These are phyloP conservation scores for Leucoptera coffeella DNA, from an alignment of 2,888 invertebrate species.

Conservation along the genomic window DNA sequence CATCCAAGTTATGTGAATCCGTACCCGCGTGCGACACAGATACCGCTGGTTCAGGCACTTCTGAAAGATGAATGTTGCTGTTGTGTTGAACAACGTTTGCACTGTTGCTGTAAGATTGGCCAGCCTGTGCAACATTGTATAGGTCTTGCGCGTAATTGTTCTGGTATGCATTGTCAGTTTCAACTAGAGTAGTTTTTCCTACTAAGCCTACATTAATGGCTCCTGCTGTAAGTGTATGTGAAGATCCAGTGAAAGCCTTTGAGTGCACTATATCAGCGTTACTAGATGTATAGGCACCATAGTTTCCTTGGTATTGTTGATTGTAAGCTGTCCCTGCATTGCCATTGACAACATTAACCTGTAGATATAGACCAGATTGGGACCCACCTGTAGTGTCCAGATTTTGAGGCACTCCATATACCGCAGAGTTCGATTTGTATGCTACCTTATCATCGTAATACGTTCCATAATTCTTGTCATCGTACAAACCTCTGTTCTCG, in stretches of 20 bases:
- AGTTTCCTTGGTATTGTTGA: constrained; percentile 11
- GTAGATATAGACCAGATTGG: background rate
- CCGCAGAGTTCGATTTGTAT: constrained; percentile 6
- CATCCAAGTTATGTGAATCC: constrained; percentile 23
- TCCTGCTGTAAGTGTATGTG: constrained; percentile 37
- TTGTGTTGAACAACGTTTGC: background rate
- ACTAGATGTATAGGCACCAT: constrained; percentile 4
- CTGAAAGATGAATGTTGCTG: constrained; percentile 19
- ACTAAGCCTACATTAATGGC: constrained; percentile 42
- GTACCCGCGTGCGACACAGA: constrained; percentile 32
- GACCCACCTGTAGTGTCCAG: background rate
- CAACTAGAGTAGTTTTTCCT: constrained; percentile 39
- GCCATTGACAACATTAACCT: constrained; percentile 7
- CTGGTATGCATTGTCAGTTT: constrained; percentile 22
- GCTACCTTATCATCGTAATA: constrained; percentile 14
- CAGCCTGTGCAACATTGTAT: background rate
- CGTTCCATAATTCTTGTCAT: constrained; percentile 8
- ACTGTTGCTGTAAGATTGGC: background rate
- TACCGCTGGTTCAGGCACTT: constrained; percentile 26
- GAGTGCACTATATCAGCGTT: constrained; percentile 23
- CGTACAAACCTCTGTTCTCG: constrained; percentile 7
- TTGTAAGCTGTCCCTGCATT: too few relatives aligned
- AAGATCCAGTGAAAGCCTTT: constrained; percentile 24
- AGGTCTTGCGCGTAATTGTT: constrained; percentile 11
- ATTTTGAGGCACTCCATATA: constrained; percentile 5